Conservation (phyloP, 1,140 invertebrate species). For the Drosophila micromelanica region DNA sequence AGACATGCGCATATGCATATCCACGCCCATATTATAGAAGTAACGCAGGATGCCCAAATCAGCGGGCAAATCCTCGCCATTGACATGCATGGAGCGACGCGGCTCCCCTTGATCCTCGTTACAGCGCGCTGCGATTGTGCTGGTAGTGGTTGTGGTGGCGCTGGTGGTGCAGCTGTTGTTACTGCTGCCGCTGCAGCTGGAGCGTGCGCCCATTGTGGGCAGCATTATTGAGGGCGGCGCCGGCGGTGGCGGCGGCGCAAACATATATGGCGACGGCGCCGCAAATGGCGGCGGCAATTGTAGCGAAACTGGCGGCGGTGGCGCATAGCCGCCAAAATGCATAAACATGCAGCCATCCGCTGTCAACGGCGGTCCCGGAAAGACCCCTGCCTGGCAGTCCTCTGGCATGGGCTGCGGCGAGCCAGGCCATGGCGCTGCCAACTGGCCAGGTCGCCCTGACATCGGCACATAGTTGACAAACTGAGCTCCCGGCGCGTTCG, state of each 20-base stretch:
- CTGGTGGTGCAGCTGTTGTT: neutral
- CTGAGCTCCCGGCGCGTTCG: constrained; percentile 14
- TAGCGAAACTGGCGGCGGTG: constrained; percentile 26
- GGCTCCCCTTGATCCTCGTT: constrained; percentile 84
- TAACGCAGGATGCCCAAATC: constrained; percentile 87
- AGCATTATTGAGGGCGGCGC: neutral
- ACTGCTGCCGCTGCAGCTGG: neutral
- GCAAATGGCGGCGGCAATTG: constrained; percentile 11
- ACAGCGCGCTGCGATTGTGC: neutral
- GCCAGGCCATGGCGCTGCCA: constrained; percentile 32
- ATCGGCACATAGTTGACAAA: constrained; percentile 54
- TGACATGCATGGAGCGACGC: constrained; percentile 84
- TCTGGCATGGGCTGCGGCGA: constrained; percentile 33
- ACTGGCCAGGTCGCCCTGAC: constrained; percentile 10
- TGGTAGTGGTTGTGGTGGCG: neutral
- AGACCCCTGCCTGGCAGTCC: constrained; percentile 25
- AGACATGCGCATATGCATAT: constrained; percentile 83
- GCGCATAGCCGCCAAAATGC: constrained; percentile 48
- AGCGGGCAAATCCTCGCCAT: constrained; percentile 86
- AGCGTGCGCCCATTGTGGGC: neutral
- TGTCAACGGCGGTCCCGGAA: constrained; percentile 17
- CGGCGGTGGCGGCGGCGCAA: constrained; percentile 1
- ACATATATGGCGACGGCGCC: constrained; percentile 3
- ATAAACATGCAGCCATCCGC: constrained; percentile 52
- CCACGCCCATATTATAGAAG: constrained; percentile 89